These are phyloP conservation scores for Muscicapa adusta DNA, from an alignment of 2,113 vertebrate species.

Conservation along the genomic window DNA sequence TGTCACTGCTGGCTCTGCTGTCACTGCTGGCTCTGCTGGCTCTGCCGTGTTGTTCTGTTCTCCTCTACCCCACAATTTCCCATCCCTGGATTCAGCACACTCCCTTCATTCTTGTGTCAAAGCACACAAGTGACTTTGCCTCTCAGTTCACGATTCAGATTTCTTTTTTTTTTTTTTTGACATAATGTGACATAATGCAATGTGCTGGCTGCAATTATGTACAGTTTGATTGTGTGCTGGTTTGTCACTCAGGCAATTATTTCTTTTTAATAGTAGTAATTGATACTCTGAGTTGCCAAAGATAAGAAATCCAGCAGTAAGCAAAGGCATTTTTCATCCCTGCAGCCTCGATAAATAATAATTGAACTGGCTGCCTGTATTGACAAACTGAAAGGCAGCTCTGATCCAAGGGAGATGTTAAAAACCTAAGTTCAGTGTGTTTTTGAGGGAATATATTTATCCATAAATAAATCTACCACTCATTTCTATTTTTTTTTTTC, in stretches of 20 bases:
- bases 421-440: not conserved
- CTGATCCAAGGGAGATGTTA: not conserved
- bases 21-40: too few relatives aligned
- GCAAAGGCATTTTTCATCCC: conserved; percentile 16
- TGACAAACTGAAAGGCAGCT: conserved; percentile 4
- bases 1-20: too few relatives aligned
- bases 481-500: not conserved
- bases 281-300: conserved; percentile 9
- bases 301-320: not conserved
- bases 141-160: not conserved
- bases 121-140: not conserved
- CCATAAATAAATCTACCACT: not conserved
- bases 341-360: not conserved
- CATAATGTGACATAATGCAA: not conserved
- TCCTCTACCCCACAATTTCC: not conserved
- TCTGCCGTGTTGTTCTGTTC: too few relatives aligned
- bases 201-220: not conserved
- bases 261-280: conserved; percentile 7
- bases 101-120: not conserved
- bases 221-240: not conserved
- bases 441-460: not conserved
- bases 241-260: conserved; percentile 28
- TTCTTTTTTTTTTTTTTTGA: not conserved
- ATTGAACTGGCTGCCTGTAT: not conserved
- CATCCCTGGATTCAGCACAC: not conserved